phyloP scores from a whole-genome alignment of 2,113 vertebrate genomes.

The Alexandromys fortis region DNA sequence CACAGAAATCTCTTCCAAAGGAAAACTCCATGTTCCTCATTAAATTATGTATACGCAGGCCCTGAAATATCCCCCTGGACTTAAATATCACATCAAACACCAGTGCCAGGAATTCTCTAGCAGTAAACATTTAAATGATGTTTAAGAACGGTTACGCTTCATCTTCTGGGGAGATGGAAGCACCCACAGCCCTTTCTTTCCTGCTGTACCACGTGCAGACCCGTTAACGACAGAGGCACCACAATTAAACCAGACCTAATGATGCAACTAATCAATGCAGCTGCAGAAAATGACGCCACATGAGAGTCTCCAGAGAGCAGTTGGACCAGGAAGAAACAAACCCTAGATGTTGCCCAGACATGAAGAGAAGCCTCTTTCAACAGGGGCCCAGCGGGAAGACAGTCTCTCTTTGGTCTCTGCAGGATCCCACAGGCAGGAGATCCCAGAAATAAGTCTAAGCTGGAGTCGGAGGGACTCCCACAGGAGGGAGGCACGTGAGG shows the following conservation, averaged over 20 bases:
- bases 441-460: not conserved
- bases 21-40: conserved; percentile 52
- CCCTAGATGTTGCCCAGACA: not conserved
- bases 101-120: conserved; percentile 57
- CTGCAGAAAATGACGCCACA: conserved; percentile 1
- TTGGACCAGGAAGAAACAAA: conserved; percentile 6
- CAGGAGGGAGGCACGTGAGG: not conserved
- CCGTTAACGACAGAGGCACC: conserved; percentile 39
- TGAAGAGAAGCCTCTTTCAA: not conserved
- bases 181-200: conserved; percentile 14
- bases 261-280: conserved; percentile 53
- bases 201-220: conserved; percentile 43
- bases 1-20: conserved; percentile 15
- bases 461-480: conserved; percentile 5
- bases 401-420: conserved; percentile 28
- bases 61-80: conserved; percentile 58
- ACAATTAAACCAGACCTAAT: conserved; percentile 71
- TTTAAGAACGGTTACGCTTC: conserved; percentile 57
- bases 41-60: conserved; percentile 67
- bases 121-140: conserved; percentile 68
- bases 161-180: conserved; percentile 51
- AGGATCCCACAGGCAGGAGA: not conserved
- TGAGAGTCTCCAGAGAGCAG: not conserved
- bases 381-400: not conserved
- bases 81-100: conserved; percentile 71